These are phyloP conservation scores for Pachypeltis micranthus DNA, from an alignment of 1,140 invertebrate species.

Conservation along the genomic window DNA sequence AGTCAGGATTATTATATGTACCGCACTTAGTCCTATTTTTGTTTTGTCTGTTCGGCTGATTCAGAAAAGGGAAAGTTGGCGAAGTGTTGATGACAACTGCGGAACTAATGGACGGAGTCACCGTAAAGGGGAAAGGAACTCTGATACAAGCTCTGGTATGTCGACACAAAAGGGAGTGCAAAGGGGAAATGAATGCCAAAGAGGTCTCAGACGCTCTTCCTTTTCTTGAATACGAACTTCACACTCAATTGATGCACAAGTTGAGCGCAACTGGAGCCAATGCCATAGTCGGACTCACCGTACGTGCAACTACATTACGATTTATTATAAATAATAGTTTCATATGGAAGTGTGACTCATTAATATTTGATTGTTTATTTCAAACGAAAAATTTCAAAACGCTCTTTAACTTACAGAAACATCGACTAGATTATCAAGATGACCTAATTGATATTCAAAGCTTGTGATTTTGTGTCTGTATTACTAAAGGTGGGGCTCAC, in stretches of 20 bases:
- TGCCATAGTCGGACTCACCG: constrained; percentile 71
- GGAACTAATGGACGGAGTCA: constrained; percentile 63
- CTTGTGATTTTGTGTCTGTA: too few species aligned
- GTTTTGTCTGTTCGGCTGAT: constrained; percentile 23
- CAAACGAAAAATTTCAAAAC: too few species aligned
- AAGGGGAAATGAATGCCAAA: constrained; percentile 78
- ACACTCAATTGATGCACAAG: constrained; percentile 82
- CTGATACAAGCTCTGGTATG: constrained; percentile 68
- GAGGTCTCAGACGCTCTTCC: constrained; percentile 88
- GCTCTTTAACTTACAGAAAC: too few species aligned
- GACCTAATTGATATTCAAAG: too few species aligned
- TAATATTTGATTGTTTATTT: too few species aligned
- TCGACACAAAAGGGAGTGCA: constrained; percentile 61
- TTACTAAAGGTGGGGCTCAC: too few species aligned
- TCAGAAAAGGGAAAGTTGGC: constrained; percentile 68
- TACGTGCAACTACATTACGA: too few species aligned
- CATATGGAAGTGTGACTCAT: too few species aligned
- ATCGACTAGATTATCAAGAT: too few species aligned
- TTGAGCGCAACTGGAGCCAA: constrained; percentile 88
- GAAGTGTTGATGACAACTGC: constrained; percentile 83
- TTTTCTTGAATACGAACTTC: constrained; percentile 91
- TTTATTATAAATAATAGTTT: too few species aligned
- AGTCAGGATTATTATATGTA: not conserved
- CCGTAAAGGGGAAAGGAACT: constrained; percentile 59
- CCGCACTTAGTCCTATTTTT: not conserved